A percentile compares a stretch with the other conserved stretches of the same genome.
Evolutionary conservation across 2,113 vertebrate genomes (phyloP).

Genomic region (Colistium nudipinnis): DNA sequence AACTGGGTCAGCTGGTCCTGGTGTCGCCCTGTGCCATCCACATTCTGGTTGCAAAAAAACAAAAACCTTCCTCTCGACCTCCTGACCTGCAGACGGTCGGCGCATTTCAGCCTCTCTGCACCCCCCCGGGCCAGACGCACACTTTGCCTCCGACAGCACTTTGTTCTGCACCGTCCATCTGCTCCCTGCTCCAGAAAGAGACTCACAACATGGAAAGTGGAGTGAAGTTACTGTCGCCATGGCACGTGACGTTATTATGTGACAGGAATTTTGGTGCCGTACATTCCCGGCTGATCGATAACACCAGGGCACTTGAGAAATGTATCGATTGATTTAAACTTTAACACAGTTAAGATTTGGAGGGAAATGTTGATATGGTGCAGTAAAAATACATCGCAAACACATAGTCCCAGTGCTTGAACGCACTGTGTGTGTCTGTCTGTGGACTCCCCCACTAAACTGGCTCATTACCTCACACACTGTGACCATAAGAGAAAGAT

Average conservation of each 20-base stretch:
- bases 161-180: neutral
- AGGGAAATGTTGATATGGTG: too few species aligned
- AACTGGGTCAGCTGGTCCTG: neutral
- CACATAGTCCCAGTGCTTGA: too few species aligned
- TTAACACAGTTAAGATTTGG: too few species aligned
- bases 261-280: too few species aligned
- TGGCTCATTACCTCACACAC: slow-evolving; percentile 45
- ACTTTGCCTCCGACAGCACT: slow-evolving; percentile 7
- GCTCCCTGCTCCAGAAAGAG: neutral
- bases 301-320: too few species aligned
- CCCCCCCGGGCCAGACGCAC: neutral
- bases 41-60: neutral
- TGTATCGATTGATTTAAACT: too few species aligned
- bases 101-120: neutral
- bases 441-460: slow-evolving; percentile 27
- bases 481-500: slow-evolving; percentile 29
- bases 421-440: slow-evolving; percentile 28
- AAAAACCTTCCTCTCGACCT: slow-evolving; percentile 2
- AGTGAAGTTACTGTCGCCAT: too few species aligned
- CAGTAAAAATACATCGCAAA: too few species aligned
- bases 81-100: neutral
- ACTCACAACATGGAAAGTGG: neutral
- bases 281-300: too few species aligned
- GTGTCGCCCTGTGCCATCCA: slow-evolving; percentile 6
- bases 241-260: too few species aligned